phyloP scores from a whole-genome alignment of 2,797 vertebrate species.

The Spheniscus humboldti region DNA sequence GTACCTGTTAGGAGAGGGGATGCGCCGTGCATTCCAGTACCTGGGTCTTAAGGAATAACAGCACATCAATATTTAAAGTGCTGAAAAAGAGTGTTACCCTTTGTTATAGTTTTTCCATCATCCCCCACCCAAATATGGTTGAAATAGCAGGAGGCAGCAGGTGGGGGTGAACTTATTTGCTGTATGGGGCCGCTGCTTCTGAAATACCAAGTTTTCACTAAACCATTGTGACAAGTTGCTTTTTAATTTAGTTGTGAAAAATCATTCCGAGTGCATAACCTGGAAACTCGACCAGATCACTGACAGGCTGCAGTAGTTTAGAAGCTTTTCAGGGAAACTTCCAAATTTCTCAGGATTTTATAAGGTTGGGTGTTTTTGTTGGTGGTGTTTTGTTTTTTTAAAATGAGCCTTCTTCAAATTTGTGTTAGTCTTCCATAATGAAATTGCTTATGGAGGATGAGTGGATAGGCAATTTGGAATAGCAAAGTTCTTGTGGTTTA shows the following conservation, averaged over 20 bases:
- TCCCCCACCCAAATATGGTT: neutral
- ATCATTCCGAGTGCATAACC: neutral
- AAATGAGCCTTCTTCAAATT: neutral
- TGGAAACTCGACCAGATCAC: neutral
- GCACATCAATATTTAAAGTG: neutral
- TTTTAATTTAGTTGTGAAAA: neutral
- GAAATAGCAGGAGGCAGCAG: neutral
- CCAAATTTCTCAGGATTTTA: neutral
- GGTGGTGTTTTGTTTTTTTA: too few species aligned
- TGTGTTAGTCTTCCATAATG: neutral
- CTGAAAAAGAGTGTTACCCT: neutral
- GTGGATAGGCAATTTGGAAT: neutral
- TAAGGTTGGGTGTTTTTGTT: neutral
- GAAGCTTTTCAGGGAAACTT: neutral
- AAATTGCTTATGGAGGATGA: neutral
- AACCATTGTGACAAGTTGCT: neutral
- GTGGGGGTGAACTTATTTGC: neutral
- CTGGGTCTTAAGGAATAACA: neutral
- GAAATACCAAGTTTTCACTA: neutral
- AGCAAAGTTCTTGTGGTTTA: neutral
- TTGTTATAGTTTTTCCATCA: neutral
- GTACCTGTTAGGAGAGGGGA: neutral
- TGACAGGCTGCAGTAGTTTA: neutral
- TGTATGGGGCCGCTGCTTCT: neutral
- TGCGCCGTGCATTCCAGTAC: rapidly evolving